Evolutionary conservation across 2,113 vertebrate species (phyloP).

Genomic region (Columba livia): DNA sequence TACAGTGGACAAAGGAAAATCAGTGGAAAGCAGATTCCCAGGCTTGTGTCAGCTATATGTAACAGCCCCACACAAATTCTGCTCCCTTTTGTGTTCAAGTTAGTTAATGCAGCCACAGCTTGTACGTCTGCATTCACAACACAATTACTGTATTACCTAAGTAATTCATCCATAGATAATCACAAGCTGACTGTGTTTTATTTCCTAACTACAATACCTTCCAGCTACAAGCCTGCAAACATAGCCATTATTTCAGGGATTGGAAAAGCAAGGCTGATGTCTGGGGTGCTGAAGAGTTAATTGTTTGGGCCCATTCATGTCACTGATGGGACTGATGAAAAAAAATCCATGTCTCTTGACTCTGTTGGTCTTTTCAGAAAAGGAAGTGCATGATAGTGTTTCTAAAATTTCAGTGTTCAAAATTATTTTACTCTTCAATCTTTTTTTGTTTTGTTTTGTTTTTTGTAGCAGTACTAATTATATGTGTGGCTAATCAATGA

Average conservation of each 20-base stretch:
- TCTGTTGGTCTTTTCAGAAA: background rate
- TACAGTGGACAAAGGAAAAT: background rate
- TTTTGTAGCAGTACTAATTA: background rate
- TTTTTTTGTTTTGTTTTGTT: constrained; percentile 2
- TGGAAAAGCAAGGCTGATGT: background rate
- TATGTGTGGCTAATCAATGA: background rate
- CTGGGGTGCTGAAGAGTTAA: background rate
- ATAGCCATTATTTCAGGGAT: background rate
- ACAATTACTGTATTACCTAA: background rate
- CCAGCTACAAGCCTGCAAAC: background rate
- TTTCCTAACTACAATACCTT: background rate
- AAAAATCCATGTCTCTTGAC: background rate
- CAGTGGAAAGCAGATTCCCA: background rate
- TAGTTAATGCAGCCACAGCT: background rate
- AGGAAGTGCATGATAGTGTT: background rate
- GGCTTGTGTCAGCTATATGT: background rate
- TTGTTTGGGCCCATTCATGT: background rate
- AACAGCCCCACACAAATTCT: background rate
- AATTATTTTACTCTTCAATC: background rate
- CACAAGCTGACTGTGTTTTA: background rate
- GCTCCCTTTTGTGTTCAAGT: background rate
- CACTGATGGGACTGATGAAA: background rate
- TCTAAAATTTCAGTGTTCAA: background rate
- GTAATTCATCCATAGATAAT: constrained; percentile 11
- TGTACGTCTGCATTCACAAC: background rate